Percentiles rank a stretch among this genome's conserved stretches.
These are phyloP conservation scores for Pterobdella sp. DNA, from an alignment of 2,888 invertebrate species.

Conservation along the genomic window DNA sequence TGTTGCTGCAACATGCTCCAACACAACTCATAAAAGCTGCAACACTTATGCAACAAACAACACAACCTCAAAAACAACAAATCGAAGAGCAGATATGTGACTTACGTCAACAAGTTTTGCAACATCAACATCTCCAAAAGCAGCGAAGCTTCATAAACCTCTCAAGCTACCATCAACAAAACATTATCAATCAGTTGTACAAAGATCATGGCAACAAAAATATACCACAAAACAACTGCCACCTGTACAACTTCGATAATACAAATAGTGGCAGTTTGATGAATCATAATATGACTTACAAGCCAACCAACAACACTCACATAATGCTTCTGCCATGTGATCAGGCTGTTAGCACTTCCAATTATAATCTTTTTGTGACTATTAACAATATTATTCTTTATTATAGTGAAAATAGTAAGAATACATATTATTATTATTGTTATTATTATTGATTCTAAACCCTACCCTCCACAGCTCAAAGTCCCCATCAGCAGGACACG, in stretches of 20 bases:
- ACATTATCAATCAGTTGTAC: background rate
- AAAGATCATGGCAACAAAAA: background rate
- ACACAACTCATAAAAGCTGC: too few species aligned
- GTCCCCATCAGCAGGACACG: slow-evolving; percentile 51
- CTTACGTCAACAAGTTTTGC: background rate
- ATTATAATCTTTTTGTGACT: background rate
- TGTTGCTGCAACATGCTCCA: too few species aligned
- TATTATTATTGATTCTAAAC: background rate
- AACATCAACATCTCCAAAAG: background rate
- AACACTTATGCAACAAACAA: slow-evolving; percentile 7
- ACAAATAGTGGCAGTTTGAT: too few species aligned
- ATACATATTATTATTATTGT: background rate
- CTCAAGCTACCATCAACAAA: background rate
- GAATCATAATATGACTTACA: background rate
- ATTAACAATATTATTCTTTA: too few species aligned
- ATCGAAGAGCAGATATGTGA: background rate
- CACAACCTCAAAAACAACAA: slow-evolving; percentile 8
- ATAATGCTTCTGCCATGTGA: background rate
- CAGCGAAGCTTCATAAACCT: background rate
- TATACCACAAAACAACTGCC: background rate
- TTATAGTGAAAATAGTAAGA: background rate
- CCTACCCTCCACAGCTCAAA: slow-evolving; percentile 41
- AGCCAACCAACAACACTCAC: background rate
- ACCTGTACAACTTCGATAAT: background rate
- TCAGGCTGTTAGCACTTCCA: slow-evolving; percentile 2